Conservation (phyloP, 2,113 vertebrate genomes). For the Bujurquina vittata region DNA sequence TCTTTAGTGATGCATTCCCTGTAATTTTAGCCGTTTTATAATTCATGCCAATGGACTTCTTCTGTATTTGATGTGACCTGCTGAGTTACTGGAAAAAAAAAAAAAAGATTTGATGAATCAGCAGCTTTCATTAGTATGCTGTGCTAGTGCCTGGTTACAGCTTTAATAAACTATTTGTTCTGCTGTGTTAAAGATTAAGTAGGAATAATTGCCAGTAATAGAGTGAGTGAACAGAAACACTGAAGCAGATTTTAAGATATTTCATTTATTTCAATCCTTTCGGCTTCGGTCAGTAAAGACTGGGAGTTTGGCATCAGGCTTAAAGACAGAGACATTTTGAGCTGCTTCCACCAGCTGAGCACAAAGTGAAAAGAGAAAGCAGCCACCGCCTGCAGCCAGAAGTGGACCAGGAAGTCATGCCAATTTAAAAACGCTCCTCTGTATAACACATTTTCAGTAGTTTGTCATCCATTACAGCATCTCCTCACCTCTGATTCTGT, state of each 20-base stretch:
- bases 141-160: conserved; percentile 26
- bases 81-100: conserved; percentile 7
- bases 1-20: conserved; percentile 16
- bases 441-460: neutral
- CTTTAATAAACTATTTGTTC: conserved; percentile 32
- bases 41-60: conserved; percentile 24
- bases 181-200: conserved; percentile 11
- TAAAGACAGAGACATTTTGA: neutral
- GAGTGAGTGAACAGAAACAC: neutral
- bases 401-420: conserved; percentile 1
- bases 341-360: neutral
- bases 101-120: conserved; percentile 61
- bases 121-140: conserved; percentile 48
- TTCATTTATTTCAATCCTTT: conserved; percentile 5
- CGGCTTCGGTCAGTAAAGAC: neutral
- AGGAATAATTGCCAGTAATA: neutral
- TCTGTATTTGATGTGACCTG: conserved; percentile 45
- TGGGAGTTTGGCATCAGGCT: neutral
- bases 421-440: neutral
- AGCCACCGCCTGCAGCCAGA: neutral
- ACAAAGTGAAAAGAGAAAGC: conserved; percentile 4
- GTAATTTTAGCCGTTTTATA: conserved; percentile 8
- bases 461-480: neutral
- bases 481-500: neutral
- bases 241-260: neutral